These are phyloP conservation scores for Anolis sagrei DNA, from an alignment of 2,113 vertebrate species.

Conservation along the genomic window DNA sequence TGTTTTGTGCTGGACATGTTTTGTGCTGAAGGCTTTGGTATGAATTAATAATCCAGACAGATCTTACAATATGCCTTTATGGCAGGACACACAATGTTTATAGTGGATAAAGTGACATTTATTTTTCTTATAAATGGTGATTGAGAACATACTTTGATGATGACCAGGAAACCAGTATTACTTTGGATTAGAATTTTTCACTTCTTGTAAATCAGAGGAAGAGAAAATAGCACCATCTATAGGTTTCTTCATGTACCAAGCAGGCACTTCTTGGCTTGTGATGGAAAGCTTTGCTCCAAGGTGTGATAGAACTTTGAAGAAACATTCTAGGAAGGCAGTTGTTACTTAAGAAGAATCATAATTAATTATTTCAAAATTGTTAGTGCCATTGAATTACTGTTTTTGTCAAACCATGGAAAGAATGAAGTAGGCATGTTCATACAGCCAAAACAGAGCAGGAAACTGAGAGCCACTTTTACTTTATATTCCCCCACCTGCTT, in stretches of 20 bases:
- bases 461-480: conserved; percentile 67
- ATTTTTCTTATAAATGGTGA: rapidly evolving
- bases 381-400: conserved; percentile 71
- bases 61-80: background rate
- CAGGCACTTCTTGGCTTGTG: background rate
- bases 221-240: conserved; percentile 50
- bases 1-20: background rate
- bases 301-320: conserved; percentile 8
- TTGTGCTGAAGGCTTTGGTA: background rate
- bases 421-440: conserved; percentile 63
- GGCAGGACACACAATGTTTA: background rate
- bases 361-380: conserved; percentile 75
- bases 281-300: conserved; percentile 43
- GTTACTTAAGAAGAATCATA: conserved; percentile 68
- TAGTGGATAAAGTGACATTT: background rate
- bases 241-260: conserved; percentile 6
- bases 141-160: background rate
- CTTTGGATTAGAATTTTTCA: background rate
- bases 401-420: conserved; percentile 68
- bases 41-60: background rate
- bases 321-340: conserved; percentile 62
- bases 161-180: background rate
- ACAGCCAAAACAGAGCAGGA: conserved; percentile 60
- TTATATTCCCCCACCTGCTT: conserved; percentile 57
- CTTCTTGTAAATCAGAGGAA: conserved; percentile 28